phyloP scores from a whole-genome alignment of 1,140 invertebrate species.

The Rhagoletis zephyria region DNA sequence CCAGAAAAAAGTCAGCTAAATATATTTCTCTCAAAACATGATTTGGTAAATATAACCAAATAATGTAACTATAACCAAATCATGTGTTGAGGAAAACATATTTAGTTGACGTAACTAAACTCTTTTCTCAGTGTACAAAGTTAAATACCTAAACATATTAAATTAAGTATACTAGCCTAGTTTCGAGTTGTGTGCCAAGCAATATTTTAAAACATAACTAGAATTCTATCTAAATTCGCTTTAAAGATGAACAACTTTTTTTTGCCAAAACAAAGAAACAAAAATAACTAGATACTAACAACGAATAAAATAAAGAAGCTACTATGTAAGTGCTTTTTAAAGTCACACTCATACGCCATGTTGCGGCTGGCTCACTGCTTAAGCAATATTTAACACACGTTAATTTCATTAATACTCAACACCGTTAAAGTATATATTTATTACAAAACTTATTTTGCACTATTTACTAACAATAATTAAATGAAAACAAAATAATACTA shows the following conservation, averaged over 20 bases:
- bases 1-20: no score
- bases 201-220: not conserved
- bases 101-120: no score
- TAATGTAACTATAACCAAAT: no score
- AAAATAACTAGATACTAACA: no score
- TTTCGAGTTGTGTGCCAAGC: not conserved
- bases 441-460: conserved; percentile 14
- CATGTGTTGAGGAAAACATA: no score
- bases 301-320: no score
- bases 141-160: not conserved
- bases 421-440: not conserved
- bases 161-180: not conserved
- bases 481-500: conserved; percentile 19
- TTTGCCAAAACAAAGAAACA: not conserved
- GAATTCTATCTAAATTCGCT: not conserved
- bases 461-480: conserved; percentile 39
- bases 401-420: not conserved
- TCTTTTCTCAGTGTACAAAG: no score
- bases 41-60: no score
- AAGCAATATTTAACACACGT: not conserved
- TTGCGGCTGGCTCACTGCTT: conserved; percentile 34
- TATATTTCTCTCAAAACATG: no score
- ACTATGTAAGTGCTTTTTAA: not conserved
- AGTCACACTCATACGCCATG: not conserved
- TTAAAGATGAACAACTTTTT: not conserved